phyloP scores from a whole-genome alignment of 2,888 invertebrate genomes.

The Acanthopleura granulata region DNA sequence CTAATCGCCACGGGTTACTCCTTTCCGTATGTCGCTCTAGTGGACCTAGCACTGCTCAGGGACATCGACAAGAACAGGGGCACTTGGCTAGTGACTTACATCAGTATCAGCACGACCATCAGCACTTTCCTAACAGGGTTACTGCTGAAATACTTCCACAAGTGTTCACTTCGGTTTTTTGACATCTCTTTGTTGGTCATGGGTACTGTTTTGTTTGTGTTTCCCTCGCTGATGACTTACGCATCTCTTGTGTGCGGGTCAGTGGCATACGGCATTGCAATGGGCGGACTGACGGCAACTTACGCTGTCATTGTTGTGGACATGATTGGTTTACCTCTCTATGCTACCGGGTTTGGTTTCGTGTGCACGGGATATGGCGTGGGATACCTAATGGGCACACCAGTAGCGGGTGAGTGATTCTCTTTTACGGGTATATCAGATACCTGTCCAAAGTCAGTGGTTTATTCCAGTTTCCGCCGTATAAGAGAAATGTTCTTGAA shows the following conservation, averaged over 20 bases:
- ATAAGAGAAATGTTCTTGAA: too few relatives aligned
- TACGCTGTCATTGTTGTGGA: conserved; percentile 1
- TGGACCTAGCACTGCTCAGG: neutral
- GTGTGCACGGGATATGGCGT: conserved; percentile 12
- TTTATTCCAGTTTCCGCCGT: too few relatives aligned
- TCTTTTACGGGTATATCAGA: too few relatives aligned
- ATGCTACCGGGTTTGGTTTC: conserved; percentile 7
- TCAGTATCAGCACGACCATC: neutral
- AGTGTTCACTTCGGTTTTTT: neutral
- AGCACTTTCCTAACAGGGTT: neutral
- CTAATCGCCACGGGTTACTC: conserved; percentile 5
- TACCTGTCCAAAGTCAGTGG: too few relatives aligned
- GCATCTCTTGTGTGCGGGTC: neutral
- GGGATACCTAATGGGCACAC: conserved; percentile 4
- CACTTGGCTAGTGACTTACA: conserved; percentile 5
- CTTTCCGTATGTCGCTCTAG: conserved; percentile 1
- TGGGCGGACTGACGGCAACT: conserved; percentile 8
- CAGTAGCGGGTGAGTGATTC: neutral
- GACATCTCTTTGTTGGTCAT: neutral
- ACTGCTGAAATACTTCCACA: neutral
- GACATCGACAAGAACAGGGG: neutral
- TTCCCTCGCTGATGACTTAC: neutral
- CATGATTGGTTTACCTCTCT: neutral
- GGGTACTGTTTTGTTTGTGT: neutral
- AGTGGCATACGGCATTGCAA: neutral